phyloP scores from a whole-genome alignment of 2,797 vertebrate genomes.

The Gouania willdenowi region DNA sequence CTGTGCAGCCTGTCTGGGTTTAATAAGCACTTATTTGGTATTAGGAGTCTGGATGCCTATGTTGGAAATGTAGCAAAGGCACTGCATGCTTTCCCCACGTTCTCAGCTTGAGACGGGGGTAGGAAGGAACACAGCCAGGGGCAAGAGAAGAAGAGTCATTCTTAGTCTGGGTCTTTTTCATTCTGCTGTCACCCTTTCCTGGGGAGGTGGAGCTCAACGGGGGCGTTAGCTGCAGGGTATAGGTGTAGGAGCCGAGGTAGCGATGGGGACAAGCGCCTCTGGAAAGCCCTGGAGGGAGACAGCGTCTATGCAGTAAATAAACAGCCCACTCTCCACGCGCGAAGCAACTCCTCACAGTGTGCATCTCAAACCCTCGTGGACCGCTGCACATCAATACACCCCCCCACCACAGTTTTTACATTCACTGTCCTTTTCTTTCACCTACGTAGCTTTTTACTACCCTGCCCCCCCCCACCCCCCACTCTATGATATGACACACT shows the following conservation, averaged over 20 bases:
- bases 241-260: slow-evolving; percentile 52
- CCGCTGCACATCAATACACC: slow-evolving; percentile 29
- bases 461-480: background rate
- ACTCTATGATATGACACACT: slow-evolving; percentile 38
- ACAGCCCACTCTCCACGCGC: slow-evolving; percentile 67
- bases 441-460: background rate
- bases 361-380: slow-evolving; percentile 64
- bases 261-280: slow-evolving; percentile 55
- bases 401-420: slow-evolving; percentile 3
- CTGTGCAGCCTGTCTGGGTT: slow-evolving; percentile 58
- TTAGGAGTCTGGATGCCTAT: slow-evolving; percentile 66
- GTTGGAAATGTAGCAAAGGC: slow-evolving; percentile 40
- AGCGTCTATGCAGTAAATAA: slow-evolving; percentile 67
- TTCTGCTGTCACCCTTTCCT: slow-evolving; percentile 29
- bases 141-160: slow-evolving; percentile 36
- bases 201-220: slow-evolving; percentile 45
- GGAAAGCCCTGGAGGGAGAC: slow-evolving; percentile 55
- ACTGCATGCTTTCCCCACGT: slow-evolving; percentile 38
- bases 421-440: slow-evolving; percentile 31
- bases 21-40: slow-evolving; percentile 72
- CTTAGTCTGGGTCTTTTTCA: slow-evolving; percentile 14
- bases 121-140: slow-evolving; percentile 45
- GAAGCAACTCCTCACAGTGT: slow-evolving; percentile 47
- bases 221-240: slow-evolving; percentile 25
- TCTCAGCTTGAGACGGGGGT: slow-evolving; percentile 41